A percentile compares a stretch with the other conserved stretches of the same genome.
Conservation (phyloP, 2,113 vertebrate species). For the Amphiprion ocellaris region DNA sequence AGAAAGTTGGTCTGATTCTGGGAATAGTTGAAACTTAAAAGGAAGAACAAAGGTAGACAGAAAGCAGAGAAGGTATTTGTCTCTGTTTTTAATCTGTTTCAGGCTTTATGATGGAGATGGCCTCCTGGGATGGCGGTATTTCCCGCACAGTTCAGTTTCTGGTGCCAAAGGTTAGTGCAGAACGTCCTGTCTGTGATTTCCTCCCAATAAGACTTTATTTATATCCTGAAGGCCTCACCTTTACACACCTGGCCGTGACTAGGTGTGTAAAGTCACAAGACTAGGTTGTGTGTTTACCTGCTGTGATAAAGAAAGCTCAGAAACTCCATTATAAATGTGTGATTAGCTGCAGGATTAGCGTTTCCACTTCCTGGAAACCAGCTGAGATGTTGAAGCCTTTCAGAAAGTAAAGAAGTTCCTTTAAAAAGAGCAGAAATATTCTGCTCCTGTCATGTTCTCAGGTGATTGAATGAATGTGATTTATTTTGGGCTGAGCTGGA, state of each 20-base stretch:
- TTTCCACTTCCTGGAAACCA: conserved; percentile 7
- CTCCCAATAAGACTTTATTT: conserved; percentile 7
- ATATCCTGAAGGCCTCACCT: conserved; percentile 11
- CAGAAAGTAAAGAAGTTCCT: background rate
- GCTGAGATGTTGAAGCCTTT: background rate
- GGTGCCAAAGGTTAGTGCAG: conserved; percentile 91
- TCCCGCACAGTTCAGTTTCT: conserved; percentile 98
- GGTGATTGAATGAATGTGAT: conserved; percentile 7
- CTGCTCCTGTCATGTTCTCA: background rate
- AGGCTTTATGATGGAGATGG: conserved; percentile 99
- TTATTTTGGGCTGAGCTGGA: conserved; percentile 12
- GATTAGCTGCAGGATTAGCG: conserved; percentile 31
- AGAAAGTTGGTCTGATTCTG: background rate
- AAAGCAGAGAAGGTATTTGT: no score
- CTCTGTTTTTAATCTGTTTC: conserved; percentile 2
- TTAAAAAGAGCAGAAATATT: background rate
- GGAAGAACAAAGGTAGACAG: no score
- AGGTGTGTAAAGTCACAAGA: no score
- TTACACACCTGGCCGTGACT: conserved; percentile 51
- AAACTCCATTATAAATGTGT: conserved; percentile 21
- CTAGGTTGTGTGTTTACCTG: conserved; percentile 18
- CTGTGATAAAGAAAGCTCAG: conserved; percentile 42
- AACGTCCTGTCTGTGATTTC: background rate
- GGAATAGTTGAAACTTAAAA: background rate
- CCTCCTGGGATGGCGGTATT: conserved; percentile 97